Evolutionary conservation across 1,140 invertebrate species (phyloP).

Genomic region (Heterodera carotae): DNA sequence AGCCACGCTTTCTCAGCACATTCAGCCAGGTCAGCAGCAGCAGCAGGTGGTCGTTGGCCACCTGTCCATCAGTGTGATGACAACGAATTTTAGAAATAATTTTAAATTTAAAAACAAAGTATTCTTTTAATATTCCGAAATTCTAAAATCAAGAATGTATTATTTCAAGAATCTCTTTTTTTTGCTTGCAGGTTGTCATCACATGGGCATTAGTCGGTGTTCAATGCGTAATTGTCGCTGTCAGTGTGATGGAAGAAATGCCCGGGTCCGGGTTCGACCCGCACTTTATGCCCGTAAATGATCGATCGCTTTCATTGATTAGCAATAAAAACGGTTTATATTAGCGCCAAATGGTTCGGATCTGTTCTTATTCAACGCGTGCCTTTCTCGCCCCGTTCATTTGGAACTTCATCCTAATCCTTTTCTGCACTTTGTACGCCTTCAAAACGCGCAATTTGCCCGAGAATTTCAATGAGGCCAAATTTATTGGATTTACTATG

Average conservation of each 20-base stretch:
- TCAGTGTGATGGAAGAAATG: slow-evolving; percentile 75
- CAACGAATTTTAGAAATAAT: too few relatives aligned
- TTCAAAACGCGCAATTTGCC: slow-evolving; percentile 83
- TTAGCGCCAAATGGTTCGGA: slow-evolving; percentile 49
- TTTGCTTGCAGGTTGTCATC: slow-evolving; percentile 61
- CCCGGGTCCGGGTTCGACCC: slow-evolving; percentile 69
- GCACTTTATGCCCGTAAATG: slow-evolving; percentile 47
- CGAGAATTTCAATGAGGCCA: slow-evolving; percentile 84
- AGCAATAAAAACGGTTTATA: not conserved
- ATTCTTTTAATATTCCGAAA: too few relatives aligned
- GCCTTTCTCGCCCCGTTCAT: slow-evolving; percentile 77
- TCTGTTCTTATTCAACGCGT: slow-evolving; percentile 61
- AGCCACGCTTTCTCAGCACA: slow-evolving; percentile 73
- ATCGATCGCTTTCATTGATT: slow-evolving; percentile 7
- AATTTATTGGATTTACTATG: slow-evolving; percentile 78
- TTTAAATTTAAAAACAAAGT: too few relatives aligned
- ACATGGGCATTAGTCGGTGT: slow-evolving; percentile 72
- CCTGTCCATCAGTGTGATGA: too few relatives aligned
- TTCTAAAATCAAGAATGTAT: too few relatives aligned
- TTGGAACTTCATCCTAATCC: slow-evolving; percentile 78
- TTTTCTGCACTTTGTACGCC: slow-evolving; percentile 80
- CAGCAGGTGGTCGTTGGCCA: too few relatives aligned
- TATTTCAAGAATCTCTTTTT: too few relatives aligned
- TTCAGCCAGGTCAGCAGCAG: slow-evolving; percentile 70
- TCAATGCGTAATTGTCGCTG: slow-evolving; percentile 74